A percentile compares a stretch with the other conserved stretches of the same genome.
These are phyloP conservation scores for Sebastes melanostomus DNA, from an alignment of 2,797 vertebrate genomes.

Conservation along the genomic window DNA sequence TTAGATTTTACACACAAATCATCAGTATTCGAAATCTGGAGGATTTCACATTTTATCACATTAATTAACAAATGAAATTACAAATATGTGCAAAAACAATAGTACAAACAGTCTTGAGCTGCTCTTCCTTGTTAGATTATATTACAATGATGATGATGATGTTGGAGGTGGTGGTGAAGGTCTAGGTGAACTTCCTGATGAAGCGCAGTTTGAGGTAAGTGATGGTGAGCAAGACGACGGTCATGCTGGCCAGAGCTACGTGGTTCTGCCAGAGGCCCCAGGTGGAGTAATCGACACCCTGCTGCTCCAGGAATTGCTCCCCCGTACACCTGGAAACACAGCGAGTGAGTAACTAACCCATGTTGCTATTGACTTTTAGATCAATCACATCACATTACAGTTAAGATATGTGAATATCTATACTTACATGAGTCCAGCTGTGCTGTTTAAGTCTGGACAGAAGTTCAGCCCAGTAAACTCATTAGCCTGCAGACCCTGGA, in stretches of 20 bases:
- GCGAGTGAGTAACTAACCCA: background rate
- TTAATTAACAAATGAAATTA: background rate
- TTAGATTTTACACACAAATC: background rate
- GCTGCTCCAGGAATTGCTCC: conserved; percentile 75
- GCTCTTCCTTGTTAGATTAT: too few relatives aligned
- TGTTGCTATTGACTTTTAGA: background rate
- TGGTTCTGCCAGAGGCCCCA: conserved; percentile 94
- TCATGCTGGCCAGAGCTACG: conserved; percentile 86
- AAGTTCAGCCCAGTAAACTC: background rate
- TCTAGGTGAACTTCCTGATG: conserved; percentile 91
- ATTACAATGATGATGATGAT: background rate
- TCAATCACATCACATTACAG: too few relatives aligned
- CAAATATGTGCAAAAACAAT: background rate
- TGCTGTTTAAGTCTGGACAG: background rate
- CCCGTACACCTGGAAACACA: conserved; percentile 76
- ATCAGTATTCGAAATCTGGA: background rate
- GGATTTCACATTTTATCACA: background rate
- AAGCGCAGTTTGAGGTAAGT: conserved; percentile 88
- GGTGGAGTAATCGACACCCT: conserved; percentile 82
- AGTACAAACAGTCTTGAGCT: background rate
- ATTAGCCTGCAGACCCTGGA: background rate
- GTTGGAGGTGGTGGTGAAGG: background rate
- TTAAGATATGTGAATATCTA: background rate
- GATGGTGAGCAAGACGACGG: conserved; percentile 84
- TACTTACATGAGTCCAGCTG: conserved; percentile 30